Base-by-base conservation (phyloP, 2,888 invertebrate genomes). In the Branchellion lobata region DNA sequence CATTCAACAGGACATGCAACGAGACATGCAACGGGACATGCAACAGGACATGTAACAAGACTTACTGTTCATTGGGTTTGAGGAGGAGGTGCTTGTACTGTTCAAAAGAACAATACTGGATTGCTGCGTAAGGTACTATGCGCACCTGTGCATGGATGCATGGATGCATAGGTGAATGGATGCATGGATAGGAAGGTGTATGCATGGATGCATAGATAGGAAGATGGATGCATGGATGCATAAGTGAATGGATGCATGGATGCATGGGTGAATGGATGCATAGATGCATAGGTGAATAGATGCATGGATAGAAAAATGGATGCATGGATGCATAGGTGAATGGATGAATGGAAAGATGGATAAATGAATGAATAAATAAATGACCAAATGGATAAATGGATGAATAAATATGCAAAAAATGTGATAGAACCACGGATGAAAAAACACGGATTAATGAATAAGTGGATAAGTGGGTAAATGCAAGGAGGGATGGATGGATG, bases 51-150 rank as follows among this genome's bases (percentile, higher is more conserved):
- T n/a, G n/a, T n/a, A n/a, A 27, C 5, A 29, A 40, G 2, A 65
- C 77, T 5, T 31, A 77, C 77, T 77, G 53, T 24, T 33, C 83
- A n/a, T 61, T 53, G 29, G 57, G 2, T 33, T 77, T 65, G 27
- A 77, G 77, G 0, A 98, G 89, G 72, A 93, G 87, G 83, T 91
- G 90, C 87, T 96, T 96, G 93, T 94, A 98, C 88, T 99, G 97
- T 89, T 99, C 99, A 88, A 97, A 96, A 57, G 97, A 92, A 0
- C 96, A 93, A 88, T 97, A 99, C 89, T 99, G 98, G 83, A 98
- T 93, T 68, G 98, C 95, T 31, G 98, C 96, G 88, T 98, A 97
- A 0, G 99, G 99, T 77, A 97, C 90, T 81, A 99, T 96, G 80
- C 98, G 90, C 5, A 57, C 61, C 61, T 57, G 24, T 24, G 21